Base-by-base conservation (phyloP, 37 sponge, comb jelly and placozoan species). In the Cliona cf. orientalis region DNA sequence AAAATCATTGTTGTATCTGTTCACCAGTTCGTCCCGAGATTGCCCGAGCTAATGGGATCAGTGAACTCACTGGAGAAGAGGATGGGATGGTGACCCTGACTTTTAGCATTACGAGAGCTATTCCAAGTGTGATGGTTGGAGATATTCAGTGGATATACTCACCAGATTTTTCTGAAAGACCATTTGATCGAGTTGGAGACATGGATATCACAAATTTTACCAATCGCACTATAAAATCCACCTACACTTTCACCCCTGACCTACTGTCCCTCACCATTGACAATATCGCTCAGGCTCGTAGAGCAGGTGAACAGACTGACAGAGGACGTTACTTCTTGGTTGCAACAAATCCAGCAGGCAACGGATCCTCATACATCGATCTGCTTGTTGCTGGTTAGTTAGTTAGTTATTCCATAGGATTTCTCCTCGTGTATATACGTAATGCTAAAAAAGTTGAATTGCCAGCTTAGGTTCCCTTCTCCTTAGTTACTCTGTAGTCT, bases 311-410 rank as follows among this genome's bases (percentile, higher is more conserved):
- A 38, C 74, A 78, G 23, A 87, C 73, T 62, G 83, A 86, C 63
- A 75, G 78, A 58, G 92, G 92, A 43, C 71, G 80, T 22, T 91
- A 91, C 88, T 82, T 82, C 37, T 29, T 86, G 60, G 25, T 43
- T 3, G 92, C 80, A 7, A 74, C 79, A 35, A 87, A 91, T 62
- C 84, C 79, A 55, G 88, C 92, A 5, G 92, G 92, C 43, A 55
- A 6, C 6, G 34, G 38, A 0, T 67, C 26, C 22, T 46, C 53
- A 6, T 79, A 53, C 57, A 69, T 83, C 3, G 80, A 83, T 26
- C 21, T 91, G 3, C 14, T 83, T 11, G 80, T 91, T 32, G 29
- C 68, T 71, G 88, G 92, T 91, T 55, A 55, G 79, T 72, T 12
- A 21, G 39, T 3, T 3, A 55, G 6, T 32, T 1, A 41, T 33